These are phyloP conservation scores for Acromyrmex echinatior DNA, from an alignment of 1,140 invertebrate genomes.

Conservation along the genomic window DNA sequence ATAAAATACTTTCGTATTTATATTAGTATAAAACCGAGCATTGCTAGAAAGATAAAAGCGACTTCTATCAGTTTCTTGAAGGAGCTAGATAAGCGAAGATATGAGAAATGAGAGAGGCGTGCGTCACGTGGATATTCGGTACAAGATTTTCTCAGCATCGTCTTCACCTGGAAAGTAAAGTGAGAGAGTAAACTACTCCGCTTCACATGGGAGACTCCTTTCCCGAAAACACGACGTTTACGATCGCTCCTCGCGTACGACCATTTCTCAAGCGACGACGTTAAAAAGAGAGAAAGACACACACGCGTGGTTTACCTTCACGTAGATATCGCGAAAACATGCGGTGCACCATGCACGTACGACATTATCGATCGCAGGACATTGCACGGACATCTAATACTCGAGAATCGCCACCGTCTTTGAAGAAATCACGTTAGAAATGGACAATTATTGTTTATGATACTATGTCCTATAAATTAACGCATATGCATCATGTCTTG, in stretches of 20 bases:
- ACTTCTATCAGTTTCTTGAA: slow-evolving; percentile 23
- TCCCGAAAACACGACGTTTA: slow-evolving; percentile 55
- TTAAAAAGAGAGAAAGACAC: slow-evolving; percentile 14
- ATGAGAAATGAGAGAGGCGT: neutral
- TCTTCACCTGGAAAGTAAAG: slow-evolving; percentile 22
- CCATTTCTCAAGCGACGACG: slow-evolving; percentile 48
- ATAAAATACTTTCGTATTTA: neutral
- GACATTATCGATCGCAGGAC: slow-evolving; percentile 38
- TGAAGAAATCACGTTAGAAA: slow-evolving; percentile 45
- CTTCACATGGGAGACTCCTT: neutral
- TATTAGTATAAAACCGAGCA: neutral
- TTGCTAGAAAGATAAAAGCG: neutral
- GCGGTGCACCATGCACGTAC: slow-evolving; percentile 12
- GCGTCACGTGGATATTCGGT: slow-evolving; percentile 41
- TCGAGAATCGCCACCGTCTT: neutral
- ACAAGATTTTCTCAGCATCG: slow-evolving; percentile 41
- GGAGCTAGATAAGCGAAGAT: neutral
- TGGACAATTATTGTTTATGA: slow-evolving; percentile 44
- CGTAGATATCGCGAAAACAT: slow-evolving; percentile 50
- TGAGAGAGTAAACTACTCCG: slow-evolving; percentile 34
- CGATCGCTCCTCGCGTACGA: slow-evolving; percentile 49
- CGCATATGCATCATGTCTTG: neutral
- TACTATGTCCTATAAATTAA: neutral
- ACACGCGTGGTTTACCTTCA: slow-evolving; percentile 37
- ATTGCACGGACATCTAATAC: slow-evolving; percentile 25